These are phyloP conservation scores for Macropus fuliginosus DNA, from an alignment of 2,797 vertebrate species.

Conservation along the genomic window DNA sequence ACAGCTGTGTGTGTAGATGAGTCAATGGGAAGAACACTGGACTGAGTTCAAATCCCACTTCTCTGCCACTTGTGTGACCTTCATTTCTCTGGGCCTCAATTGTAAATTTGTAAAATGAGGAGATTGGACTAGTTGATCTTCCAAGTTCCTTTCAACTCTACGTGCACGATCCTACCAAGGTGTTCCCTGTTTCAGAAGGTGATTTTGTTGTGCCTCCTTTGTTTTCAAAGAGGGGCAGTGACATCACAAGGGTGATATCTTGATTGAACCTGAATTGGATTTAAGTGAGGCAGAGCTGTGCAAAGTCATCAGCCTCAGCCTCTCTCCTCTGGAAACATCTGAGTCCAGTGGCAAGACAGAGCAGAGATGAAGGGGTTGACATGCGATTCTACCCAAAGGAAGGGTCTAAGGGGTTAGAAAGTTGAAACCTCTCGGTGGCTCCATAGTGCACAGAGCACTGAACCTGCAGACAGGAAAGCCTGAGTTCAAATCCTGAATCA, in stretches of 20 bases:
- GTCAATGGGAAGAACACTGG: not conserved
- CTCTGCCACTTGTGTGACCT: not conserved
- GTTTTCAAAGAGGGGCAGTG: not conserved
- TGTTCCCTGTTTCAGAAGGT: not conserved
- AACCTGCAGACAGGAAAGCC: not conserved
- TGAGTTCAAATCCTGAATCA: not conserved
- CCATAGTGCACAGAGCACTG: not conserved
- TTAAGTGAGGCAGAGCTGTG: too few species aligned
- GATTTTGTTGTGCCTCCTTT: not conserved
- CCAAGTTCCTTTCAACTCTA: not conserved
- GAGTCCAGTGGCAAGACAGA: not conserved
- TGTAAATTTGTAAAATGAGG: not conserved
- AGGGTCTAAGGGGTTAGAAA: not conserved
- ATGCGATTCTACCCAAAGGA: not conserved
- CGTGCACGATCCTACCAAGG: not conserved
- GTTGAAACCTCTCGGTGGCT: not conserved
- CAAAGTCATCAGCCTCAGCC: too few species aligned
- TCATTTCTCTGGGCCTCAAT: not conserved
- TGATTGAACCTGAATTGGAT: too few species aligned
- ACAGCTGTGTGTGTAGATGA: not conserved
- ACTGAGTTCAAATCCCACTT: not conserved
- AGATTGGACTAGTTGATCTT: not conserved
- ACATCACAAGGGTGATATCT: too few species aligned
- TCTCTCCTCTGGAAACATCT: too few species aligned
- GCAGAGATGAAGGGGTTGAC: not conserved